A percentile compares a stretch with the other conserved stretches of the same genome.
Conservation (phyloP, 2,888 invertebrate genomes). For the Trissolcus brochymenae region DNA sequence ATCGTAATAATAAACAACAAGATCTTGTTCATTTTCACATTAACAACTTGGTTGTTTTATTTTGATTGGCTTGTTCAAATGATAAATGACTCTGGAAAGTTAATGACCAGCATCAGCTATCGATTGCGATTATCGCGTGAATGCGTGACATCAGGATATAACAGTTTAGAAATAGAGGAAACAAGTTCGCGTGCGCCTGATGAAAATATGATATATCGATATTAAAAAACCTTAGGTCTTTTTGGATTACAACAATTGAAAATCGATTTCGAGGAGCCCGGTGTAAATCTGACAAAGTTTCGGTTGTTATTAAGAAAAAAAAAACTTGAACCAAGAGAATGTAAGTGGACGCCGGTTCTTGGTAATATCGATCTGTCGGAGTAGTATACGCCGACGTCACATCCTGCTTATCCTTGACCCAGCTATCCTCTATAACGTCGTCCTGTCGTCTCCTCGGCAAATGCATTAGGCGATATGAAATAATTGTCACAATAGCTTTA, state of each 20-base stretch:
- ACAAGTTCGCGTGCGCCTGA: too few relatives aligned
- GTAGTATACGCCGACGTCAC: slow-evolving; percentile 71
- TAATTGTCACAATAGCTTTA: too few relatives aligned
- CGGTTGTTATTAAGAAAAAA: not conserved
- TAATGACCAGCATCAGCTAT: not conserved
- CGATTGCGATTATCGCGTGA: not conserved
- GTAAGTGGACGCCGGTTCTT: slow-evolving; percentile 50
- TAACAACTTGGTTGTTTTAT: not conserved
- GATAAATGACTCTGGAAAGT: not conserved
- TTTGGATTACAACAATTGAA: too few relatives aligned
- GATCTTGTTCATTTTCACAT: not conserved
- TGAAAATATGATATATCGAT: too few relatives aligned
- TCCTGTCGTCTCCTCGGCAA: slow-evolving; percentile 58
- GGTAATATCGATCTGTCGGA: slow-evolving; percentile 71
- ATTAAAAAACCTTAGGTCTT: too few relatives aligned
- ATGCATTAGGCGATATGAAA: slow-evolving; percentile 19
- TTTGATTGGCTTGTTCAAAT: not conserved
- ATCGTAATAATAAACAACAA: too few relatives aligned
- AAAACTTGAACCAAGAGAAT: slow-evolving; percentile 22
- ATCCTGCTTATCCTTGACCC: slow-evolving; percentile 76
- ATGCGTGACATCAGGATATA: not conserved
- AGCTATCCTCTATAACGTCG: slow-evolving; percentile 65
- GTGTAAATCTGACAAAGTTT: too few relatives aligned
- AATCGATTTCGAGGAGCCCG: too few relatives aligned
- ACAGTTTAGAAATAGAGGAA: not conserved